Percentiles rank a stretch among this genome's conserved stretches.
These are phyloP conservation scores for Cricetomys ansorgei DNA, from an alignment of 2,113 vertebrate species.

Conservation along the genomic window DNA sequence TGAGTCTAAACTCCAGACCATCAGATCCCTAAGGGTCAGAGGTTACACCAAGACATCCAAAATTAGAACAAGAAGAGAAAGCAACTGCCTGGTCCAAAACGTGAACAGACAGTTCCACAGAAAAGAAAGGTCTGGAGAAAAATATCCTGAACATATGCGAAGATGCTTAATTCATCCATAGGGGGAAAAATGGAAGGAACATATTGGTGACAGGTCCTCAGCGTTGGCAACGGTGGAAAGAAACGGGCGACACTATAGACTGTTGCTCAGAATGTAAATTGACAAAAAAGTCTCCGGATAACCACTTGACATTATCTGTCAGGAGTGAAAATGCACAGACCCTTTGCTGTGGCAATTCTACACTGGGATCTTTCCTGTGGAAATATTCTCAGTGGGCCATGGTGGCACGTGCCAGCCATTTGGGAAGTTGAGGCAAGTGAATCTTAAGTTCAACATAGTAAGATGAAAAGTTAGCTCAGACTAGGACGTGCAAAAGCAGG, in stretches of 20 bases:
- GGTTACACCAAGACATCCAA: not conserved
- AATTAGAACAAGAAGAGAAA: slow-evolving; percentile 11
- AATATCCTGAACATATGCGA: slow-evolving; percentile 7
- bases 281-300: not conserved
- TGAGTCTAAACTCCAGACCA: not conserved
- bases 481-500: not conserved
- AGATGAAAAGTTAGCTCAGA: not conserved
- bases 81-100: not conserved
- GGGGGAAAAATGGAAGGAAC: slow-evolving; percentile 16
- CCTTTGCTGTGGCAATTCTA: not conserved
- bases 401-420: not conserved
- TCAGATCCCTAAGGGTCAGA: not conserved
- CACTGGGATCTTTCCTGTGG: not conserved
- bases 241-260: not conserved
- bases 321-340: not conserved
- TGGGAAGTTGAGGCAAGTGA: not conserved
- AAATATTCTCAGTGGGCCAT: not conserved
- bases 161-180: not conserved
- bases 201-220: not conserved
- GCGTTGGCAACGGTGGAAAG: not conserved
- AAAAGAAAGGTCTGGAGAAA: not conserved
- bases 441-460: not conserved
- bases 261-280: slow-evolving; percentile 7
- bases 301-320: not conserved
- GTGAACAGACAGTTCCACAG: not conserved